Evolutionary conservation across 2,797 vertebrate species (phyloP), one percentile per base, ranked within the genome.

Genomic region (Sebastes melanostomus): DNA sequence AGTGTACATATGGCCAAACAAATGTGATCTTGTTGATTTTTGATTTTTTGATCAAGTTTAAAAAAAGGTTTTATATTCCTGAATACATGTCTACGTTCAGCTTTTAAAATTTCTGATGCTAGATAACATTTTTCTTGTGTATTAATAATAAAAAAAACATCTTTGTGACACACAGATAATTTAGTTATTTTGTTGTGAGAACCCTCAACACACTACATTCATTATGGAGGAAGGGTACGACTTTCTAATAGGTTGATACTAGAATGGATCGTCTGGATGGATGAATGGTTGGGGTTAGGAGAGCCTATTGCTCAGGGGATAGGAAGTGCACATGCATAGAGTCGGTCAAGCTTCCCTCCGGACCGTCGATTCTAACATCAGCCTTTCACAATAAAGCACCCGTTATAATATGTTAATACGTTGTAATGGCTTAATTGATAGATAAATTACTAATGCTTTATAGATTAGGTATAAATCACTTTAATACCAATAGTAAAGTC

Each of bases 61-160:
- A 2, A n/a, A 16, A 30, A 29, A 1, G 1, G 2, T 29, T 75
- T 67, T 75, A 42, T 63, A 65, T n/a, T 72, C 20, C 1, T 27
- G 16, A 12, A 16, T 32, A 27, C 30, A 29, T 70, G 14, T 71
- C 2, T 63, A 6, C 34, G 59, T 72, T 54, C 0, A 16, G 68
- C 12, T 61, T 86, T 77, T 77, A 22, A 29, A 29, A 50, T 4
- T 8, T 66, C 9, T 79, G 56, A 59, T 68, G 3, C 10, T 56
- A 55, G 5, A 63, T 9, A 58, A 60, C 3, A 2, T 55, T 75
- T 38, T 42, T 74, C 20, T 78, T 63, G 6, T 75, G 12, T 38
- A 32, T 77, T 83, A 78, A 78, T 34, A 34, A 34, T 34, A 34
- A 34, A 34, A 75, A 72, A 66, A 46, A n/a, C 1, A 10, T 29